Evolutionary conservation across 2,797 vertebrate genomes (phyloP), one percentile per base, ranked within the genome.

Genomic region (Clarias laeviceps): DNA sequence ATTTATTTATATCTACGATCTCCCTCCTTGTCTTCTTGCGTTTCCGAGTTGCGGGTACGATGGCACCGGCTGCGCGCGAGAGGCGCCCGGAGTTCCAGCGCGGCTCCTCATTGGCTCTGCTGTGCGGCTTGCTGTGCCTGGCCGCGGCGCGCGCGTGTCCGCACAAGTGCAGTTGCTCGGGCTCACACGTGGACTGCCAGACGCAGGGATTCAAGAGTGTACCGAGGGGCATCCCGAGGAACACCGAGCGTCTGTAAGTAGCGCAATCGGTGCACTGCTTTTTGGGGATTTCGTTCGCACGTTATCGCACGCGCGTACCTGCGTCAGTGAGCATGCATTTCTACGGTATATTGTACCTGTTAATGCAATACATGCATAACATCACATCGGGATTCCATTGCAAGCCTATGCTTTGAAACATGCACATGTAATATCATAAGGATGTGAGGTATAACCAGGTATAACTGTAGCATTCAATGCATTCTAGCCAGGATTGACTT

Each of bases 101-200:
- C 91, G 90, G 93, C 40, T 84, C 61, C 84, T 37, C 91, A 83
- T 90, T 91, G 93, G 82, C 90, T 88, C 88, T 94, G 88, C 62
- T 90, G 34, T 61, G 89, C 32, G 92, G 90, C 62, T 85, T 93
- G 91, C 40, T 94, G 90, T 92, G 91, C 89, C 88, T 81, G 27
- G 87, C 90, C 1, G 84, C 91, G 40, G 95, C 94, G 84, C 91
- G 93, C 88, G 97, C 96, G 92, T 99, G 98, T 93, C 98, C 98
- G 12, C 95, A 97, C 92, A 99, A 98, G 93, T 99, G 98, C 95
- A 98, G 97, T 90, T 99, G 98, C 94, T 96, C 97, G 24, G 97
- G 97, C 83, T 96, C 97, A 87, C 98, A 96, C 93, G 98, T 99
- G 96, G 97, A 99, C 94, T 99, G 98, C 93, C 98, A 99, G 59